Conservation (phyloP, 37 sponge, comb jelly and placozoan species). For the Haliclona indistincta region DNA sequence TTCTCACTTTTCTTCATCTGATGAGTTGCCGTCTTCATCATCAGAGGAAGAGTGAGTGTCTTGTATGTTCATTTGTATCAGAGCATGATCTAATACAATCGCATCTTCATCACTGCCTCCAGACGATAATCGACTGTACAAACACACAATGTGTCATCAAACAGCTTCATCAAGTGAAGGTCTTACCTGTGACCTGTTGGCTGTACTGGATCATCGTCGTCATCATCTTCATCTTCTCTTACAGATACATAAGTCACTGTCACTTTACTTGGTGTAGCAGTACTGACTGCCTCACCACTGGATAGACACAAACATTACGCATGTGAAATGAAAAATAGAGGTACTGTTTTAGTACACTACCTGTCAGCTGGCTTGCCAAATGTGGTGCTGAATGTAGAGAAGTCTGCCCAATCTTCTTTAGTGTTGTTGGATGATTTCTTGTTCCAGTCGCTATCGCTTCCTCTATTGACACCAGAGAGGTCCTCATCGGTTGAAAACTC, state of each 20-base stretch:
- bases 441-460: not conserved
- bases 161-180: too few species aligned
- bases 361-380: not conserved
- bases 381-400: conserved; percentile 9
- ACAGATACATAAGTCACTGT: conserved; percentile 1
- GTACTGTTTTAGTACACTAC: not conserved
- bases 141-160: too few species aligned
- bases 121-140: not conserved
- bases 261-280: not conserved
- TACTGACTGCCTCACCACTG: not conserved
- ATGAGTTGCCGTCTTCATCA: not conserved
- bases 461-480: conserved; percentile 11
- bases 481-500: conserved; percentile 27
- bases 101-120: not conserved
- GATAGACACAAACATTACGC: not conserved
- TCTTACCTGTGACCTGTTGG: too few species aligned
- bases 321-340: not conserved
- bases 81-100: not conserved
- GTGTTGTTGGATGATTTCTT: not conserved
- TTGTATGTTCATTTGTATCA: not conserved
- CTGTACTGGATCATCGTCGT: not conserved
- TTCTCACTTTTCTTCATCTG: conserved; percentile 2
- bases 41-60: not conserved
- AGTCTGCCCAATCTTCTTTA: conserved; percentile 43
- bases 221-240: not conserved